Conservation (phyloP, 1,140 invertebrate species). For the Bombus superbus region DNA sequence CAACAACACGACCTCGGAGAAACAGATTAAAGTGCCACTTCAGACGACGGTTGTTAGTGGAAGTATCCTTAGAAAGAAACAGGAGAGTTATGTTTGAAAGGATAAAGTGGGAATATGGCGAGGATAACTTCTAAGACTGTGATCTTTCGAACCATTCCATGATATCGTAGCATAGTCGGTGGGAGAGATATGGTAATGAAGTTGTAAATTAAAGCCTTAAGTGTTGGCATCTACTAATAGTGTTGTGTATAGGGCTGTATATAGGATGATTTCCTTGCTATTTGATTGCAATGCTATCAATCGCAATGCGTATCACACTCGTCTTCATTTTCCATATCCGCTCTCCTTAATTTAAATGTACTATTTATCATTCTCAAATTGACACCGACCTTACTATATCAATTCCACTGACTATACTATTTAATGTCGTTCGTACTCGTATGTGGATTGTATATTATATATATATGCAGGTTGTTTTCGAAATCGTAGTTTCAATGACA, state of each 20-base stretch:
- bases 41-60: slow-evolving; percentile 64
- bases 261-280: too few species aligned
- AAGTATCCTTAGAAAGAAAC: slow-evolving; percentile 64
- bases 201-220: not conserved
- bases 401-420: not conserved
- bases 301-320: too few species aligned
- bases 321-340: too few species aligned
- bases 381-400: not conserved
- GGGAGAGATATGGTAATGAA: not conserved
- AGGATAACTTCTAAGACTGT: slow-evolving; percentile 15
- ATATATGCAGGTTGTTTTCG: too few species aligned
- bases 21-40: slow-evolving; percentile 67
- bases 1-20: slow-evolving; percentile 58
- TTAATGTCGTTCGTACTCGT: slow-evolving; percentile 4
- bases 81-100: slow-evolving; percentile 74
- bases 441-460: not conserved
- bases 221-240: too few species aligned
- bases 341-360: too few species aligned
- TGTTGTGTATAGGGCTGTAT: too few species aligned
- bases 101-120: too few species aligned
- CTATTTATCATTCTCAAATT: too few species aligned
- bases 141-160: slow-evolving; percentile 41
- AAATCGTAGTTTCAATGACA: too few species aligned
- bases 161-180: not conserved
- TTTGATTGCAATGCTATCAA: too few species aligned